phyloP scores from a whole-genome alignment of 2,888 invertebrate genomes.

The Eupithecia subumbrata region DNA sequence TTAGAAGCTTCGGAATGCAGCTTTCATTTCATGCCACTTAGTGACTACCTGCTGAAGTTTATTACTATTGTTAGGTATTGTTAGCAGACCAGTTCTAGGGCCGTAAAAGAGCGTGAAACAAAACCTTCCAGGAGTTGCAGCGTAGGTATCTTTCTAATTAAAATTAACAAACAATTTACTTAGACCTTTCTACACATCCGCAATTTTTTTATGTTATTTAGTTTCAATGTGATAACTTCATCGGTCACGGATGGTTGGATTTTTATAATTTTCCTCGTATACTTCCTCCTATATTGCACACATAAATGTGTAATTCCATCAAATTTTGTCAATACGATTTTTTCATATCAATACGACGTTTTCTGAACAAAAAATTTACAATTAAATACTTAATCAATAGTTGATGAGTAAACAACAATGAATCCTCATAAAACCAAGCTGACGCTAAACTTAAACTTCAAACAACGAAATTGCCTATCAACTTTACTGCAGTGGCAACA shows the following conservation, averaged over 20 bases:
- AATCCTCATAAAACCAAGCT: background rate
- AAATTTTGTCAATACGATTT: background rate
- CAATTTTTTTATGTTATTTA: background rate
- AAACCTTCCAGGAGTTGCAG: background rate
- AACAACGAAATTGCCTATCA: conserved; percentile 1
- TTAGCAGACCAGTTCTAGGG: background rate
- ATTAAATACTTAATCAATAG: background rate
- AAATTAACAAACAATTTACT: background rate
- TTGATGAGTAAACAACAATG: background rate
- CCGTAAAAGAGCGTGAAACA: background rate
- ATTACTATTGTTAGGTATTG: background rate
- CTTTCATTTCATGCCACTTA: background rate
- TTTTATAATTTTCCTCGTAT: background rate
- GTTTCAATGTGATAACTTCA: background rate
- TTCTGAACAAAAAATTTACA: background rate
- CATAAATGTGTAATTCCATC: background rate
- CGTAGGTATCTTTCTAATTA: background rate
- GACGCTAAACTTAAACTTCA: background rate
- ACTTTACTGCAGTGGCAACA: background rate
- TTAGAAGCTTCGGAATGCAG: background rate
- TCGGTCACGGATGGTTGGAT: background rate
- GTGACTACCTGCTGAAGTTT: background rate
- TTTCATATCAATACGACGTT: background rate
- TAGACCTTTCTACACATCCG: background rate
- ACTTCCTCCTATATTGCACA: background rate